Evolutionary conservation across 2,888 invertebrate genomes (phyloP).

Genomic region (Himalopsyche japonica): DNA sequence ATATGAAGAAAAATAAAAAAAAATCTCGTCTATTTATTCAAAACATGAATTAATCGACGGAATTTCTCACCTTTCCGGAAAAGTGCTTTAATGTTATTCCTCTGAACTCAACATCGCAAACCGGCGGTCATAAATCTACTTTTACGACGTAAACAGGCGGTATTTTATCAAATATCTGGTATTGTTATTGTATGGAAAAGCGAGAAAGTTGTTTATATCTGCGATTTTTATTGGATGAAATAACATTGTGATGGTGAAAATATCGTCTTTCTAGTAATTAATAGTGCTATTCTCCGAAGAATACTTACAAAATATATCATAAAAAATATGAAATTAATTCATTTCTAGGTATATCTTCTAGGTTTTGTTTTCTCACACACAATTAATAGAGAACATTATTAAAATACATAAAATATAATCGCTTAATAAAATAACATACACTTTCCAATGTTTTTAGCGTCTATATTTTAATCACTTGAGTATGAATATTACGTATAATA

Average conservation of each 20-base stretch:
- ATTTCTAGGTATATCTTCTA: not conserved
- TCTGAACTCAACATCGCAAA: not conserved
- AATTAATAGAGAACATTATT: no score
- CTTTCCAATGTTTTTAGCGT: no score
- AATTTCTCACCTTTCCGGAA: not conserved
- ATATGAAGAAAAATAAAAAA: no score
- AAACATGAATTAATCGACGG: no score
- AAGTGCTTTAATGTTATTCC: not conserved
- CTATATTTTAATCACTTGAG: no score
- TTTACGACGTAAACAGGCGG: not conserved
- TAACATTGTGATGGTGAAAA: not conserved
- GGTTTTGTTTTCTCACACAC: no score
- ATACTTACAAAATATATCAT: not conserved
- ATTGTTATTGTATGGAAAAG: not conserved
- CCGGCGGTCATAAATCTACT: not conserved
- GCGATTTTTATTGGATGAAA: not conserved
- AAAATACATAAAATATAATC: no score
- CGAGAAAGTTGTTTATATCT: not conserved
- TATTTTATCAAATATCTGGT: not conserved
- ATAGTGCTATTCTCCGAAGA: not conserved
- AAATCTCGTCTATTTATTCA: no score
- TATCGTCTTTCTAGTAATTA: not conserved
- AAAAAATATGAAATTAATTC: not conserved
- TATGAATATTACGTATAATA: no score
- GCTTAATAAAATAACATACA: no score